Evolutionary conservation across 2,113 vertebrate genomes (phyloP), one percentile per base, ranked within the genome.

Genomic region (Mustela nigripes): DNA sequence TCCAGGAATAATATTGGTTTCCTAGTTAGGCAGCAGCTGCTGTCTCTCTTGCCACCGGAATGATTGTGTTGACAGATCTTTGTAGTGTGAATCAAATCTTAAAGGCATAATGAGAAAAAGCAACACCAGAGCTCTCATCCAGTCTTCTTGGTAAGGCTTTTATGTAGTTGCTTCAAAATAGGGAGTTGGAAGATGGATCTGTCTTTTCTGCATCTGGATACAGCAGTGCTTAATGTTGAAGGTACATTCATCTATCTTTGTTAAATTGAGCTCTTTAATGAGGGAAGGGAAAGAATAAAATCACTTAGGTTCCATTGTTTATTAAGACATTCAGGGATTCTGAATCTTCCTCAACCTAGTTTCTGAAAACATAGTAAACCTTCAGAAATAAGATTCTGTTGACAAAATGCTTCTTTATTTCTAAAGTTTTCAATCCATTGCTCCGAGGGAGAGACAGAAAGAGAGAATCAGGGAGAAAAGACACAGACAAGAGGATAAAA

Each of bases 71-170:
- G 97, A 94, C 78, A 95, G 87, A 96, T 97, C 42, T 79, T 94
- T 97, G 69, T 94, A 7, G 26, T 69, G 92, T 89, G 88, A 97
- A 96, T 96, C 71, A 95, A 82, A 97, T 50, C 94, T 96, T 96
- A 92, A 50, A 73, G 31, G 60, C 95, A 42, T 36, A 21, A 92
- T 86, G 90, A 93, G 42, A 78, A 91, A 95, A 87, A 96, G 42
- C 50, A 80, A 76, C 4, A 67, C 63, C 80, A 31, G 50, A 39
- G 6, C 14, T 89, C 73, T 73, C 69, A 82, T 94, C 4, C 0
- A 26, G 42, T 4, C n/a, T 86, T 80, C 87, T 48, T 14, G 6
- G 11, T 56, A 86, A 85, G 7, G 48, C 4, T 74, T 7, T 91
- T 94, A 93, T 76, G 53, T 62, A 96, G 15, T 76, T 83, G 0